A percentile compares a stretch with the other conserved stretches of the same genome.
Evolutionary conservation across 2,797 vertebrate genomes (phyloP).

Genomic region (Ptychobarbus kaznakovi): DNA sequence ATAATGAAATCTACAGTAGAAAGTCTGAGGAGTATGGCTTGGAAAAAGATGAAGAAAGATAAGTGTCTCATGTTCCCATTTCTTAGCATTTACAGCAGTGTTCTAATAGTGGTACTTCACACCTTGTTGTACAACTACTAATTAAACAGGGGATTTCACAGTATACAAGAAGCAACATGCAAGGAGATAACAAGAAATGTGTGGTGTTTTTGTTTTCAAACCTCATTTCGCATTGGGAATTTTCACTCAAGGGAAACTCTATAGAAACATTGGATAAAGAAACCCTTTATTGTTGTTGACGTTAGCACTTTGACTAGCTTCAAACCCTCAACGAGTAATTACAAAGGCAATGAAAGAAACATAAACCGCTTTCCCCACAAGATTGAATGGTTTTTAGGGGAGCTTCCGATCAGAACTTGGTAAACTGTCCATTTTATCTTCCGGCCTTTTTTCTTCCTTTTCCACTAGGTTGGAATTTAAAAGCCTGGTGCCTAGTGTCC

Average conservation of each 20-base stretch:
- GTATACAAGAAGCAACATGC: constrained; percentile 72
- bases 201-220: constrained; percentile 70
- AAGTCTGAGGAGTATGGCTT: background rate
- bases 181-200: constrained; percentile 62
- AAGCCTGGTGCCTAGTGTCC: constrained; percentile 6
- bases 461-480: constrained; percentile 40
- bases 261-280: constrained; percentile 69
- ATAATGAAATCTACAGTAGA: background rate
- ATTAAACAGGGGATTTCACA: constrained; percentile 72
- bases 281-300: constrained; percentile 69
- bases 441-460: background rate
- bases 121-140: constrained; percentile 67
- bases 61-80: background rate
- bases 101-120: constrained; percentile 21
- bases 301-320: constrained; percentile 72
- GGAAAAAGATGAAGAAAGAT: background rate
- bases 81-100: constrained; percentile 29
- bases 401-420: constrained; percentile 38
- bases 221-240: constrained; percentile 58
- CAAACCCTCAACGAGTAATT: constrained; percentile 69
- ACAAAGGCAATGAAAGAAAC: constrained; percentile 54
- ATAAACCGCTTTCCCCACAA: constrained; percentile 26
- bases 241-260: constrained; percentile 26
- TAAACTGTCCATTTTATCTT: constrained; percentile 17
- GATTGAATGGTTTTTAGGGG: constrained; percentile 28